phyloP scores from a whole-genome alignment of 1,140 invertebrate species.

The Formica selysi region DNA sequence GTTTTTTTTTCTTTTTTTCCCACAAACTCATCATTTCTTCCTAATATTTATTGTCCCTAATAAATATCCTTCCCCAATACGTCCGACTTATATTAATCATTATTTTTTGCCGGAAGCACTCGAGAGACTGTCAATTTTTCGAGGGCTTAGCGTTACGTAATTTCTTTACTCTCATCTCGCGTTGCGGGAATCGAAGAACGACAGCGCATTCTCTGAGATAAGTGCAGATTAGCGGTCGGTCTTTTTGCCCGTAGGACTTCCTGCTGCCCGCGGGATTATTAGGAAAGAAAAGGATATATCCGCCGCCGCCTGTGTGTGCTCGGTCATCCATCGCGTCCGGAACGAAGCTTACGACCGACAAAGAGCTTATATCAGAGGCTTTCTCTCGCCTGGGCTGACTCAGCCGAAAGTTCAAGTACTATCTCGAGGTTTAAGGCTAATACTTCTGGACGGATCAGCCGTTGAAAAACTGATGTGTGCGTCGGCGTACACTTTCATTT shows the following conservation, averaged over 20 bases:
- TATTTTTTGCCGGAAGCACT: neutral
- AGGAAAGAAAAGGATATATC: conserved; percentile 54
- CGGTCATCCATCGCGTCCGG: conserved; percentile 55
- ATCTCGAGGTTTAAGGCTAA: conserved; percentile 64
- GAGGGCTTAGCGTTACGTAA: neutral
- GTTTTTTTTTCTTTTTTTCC: neutral
- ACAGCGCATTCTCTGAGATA: conserved; percentile 20
- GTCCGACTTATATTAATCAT: neutral
- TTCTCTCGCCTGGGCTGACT: conserved; percentile 55
- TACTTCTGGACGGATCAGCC: conserved; percentile 41
- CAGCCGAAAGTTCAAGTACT: conserved; percentile 62
- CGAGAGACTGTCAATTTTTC: neutral
- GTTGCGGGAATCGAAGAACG: conserved; percentile 9
- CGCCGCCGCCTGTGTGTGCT: conserved; percentile 9
- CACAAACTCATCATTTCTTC: neutral
- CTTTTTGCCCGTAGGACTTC: conserved; percentile 19
- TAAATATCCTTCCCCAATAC: neutral
- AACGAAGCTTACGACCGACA: conserved; percentile 54
- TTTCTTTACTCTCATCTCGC: conserved; percentile 10
- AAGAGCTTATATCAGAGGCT: conserved; percentile 62
- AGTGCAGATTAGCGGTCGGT: conserved; percentile 7
- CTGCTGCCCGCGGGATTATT: conserved; percentile 39
- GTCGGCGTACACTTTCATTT: conserved; percentile 21
- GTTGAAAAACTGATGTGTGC: conserved; percentile 46
- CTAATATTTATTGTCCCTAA: neutral